These are phyloP conservation scores for Phocoena phocoena DNA, from an alignment of 2,113 vertebrate species.

Conservation along the genomic window DNA sequence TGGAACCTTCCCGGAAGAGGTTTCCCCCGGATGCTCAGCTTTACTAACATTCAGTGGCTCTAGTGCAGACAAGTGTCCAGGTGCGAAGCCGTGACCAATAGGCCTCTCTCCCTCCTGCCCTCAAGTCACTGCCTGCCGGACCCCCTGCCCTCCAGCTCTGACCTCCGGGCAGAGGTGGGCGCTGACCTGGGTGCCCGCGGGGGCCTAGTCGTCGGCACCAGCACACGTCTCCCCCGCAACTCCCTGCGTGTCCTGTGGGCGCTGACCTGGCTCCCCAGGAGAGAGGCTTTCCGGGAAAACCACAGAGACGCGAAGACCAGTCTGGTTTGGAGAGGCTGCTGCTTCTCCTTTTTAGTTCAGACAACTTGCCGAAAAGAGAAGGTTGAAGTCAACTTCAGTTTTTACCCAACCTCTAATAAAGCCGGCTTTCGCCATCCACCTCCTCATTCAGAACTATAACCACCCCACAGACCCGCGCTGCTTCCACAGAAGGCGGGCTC, in stretches of 20 bases:
- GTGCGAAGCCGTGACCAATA: neutral
- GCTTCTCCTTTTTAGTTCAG: neutral
- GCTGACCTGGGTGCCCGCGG: neutral
- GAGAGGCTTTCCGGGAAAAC: neutral
- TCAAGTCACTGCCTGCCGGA: neutral
- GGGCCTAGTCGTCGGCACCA: neutral
- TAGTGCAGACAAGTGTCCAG: neutral
- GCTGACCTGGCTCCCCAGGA: neutral
- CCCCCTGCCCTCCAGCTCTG: too few relatives aligned
- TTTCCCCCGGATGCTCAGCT: too few relatives aligned
- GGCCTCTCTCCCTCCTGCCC: neutral
- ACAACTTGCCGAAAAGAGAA: neutral
- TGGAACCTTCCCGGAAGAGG: too few relatives aligned
- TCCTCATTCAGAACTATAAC: neutral
- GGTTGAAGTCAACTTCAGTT: neutral
- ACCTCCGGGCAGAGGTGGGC: neutral
- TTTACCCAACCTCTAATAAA: neutral
- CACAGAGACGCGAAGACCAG: neutral
- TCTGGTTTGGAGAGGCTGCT: neutral
- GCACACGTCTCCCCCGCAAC: neutral
- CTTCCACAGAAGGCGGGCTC: neutral
- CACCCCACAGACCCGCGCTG: neutral
- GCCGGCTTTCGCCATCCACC: neutral
- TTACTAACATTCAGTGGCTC: neutral
- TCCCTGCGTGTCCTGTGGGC: fast-evolving